Base-by-base conservation (phyloP, 2,797 vertebrate species). In the Clarias pachynema region DNA sequence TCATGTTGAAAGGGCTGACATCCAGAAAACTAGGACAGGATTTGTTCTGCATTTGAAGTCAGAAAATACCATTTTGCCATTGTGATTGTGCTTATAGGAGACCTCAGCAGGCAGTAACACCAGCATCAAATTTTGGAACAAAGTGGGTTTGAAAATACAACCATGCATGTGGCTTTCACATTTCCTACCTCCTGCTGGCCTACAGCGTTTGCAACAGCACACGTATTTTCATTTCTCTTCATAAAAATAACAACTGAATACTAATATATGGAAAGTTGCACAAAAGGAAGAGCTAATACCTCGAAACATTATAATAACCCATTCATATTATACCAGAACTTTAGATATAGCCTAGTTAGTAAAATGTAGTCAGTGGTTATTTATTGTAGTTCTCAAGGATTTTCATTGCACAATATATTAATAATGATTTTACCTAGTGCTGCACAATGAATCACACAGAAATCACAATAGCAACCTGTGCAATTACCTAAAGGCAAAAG, bases 131-230 rank as follows among this genome's bases (percentile, higher is more conserved):
- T 65, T 44, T 26, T 80, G 78, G 78, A 26, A 26, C 40, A 66
- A 65, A 65, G 37, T 80, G 37, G n/a, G 37, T 80, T 66, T 65
- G 40, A 66, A 80, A 80, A 49, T 44, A 80, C 16, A 49, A 49
- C 15, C 60, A 44, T 12, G 44, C n/a, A 15, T 22, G 60, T 65
- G n/a, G 60, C 49, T 49, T 44, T 80, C 40, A 80, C 65, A 80
- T 5, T 80, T 66, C 3, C n/a, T 18, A 80, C 40, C 62, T 24
- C 62, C 62, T 66, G 40, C 14, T 22, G 62, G 4, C 14, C 62
- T 80, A 4, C 31, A 79, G 26, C 2, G 20, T 14, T 80, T 1
- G 3, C 16, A 66, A 22, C 62, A 66, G 79, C 62, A 79, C 59
- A 80, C 31, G 44, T 22, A 65, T 20, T 80, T n/a, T 12, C 40